Evolutionary conservation across 2,888 invertebrate species (phyloP).

Genomic region (Cheilosia urbana): DNA sequence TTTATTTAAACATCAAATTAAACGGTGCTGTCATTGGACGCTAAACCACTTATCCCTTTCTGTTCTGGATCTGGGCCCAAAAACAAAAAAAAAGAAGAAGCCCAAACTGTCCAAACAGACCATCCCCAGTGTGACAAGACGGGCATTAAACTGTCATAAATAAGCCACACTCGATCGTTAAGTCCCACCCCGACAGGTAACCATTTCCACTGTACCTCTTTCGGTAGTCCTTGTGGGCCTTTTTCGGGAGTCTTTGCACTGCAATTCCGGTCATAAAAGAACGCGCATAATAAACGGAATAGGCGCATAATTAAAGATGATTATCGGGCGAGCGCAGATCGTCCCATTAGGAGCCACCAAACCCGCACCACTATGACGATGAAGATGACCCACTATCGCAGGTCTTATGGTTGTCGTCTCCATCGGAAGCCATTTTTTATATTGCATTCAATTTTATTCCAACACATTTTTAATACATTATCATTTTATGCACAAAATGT

Average conservation of each 20-base stretch:
- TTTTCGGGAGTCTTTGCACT: conserved; percentile 19
- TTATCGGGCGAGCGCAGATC: conserved; percentile 43
- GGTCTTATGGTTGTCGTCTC: conserved; percentile 7
- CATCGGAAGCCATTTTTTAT: conserved; percentile 61
- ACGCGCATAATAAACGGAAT: conserved; percentile 32
- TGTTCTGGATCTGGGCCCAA: conserved; percentile 2
- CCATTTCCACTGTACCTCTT: conserved; percentile 16
- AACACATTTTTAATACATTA: conserved; percentile 74
- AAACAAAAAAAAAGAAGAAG: conserved; percentile 14
- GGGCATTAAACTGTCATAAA: conserved; percentile 54
- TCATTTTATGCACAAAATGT: conserved; percentile 73
- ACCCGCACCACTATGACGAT: conserved; percentile 30
- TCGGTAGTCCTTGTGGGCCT: conserved; percentile 12
- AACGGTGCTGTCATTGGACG: conserved; percentile 46
- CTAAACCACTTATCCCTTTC: conserved; percentile 37
- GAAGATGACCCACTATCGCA: conserved; percentile 4
- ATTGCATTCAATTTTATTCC: conserved; percentile 70
- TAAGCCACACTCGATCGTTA: conserved; percentile 40
- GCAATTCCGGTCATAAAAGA: neutral
- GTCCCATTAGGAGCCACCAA: conserved; percentile 33
- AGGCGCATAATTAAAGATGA: conserved; percentile 73
- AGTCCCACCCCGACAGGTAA: conserved; percentile 34
- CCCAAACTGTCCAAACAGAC: conserved; percentile 35
- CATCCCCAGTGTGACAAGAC: conserved; percentile 46
- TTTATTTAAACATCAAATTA: conserved; percentile 52